A percentile compares a stretch with the other conserved stretches of the same genome.
Evolutionary conservation across 1,140 invertebrate genomes (phyloP).

Genomic region (Danaus melanippus): DNA sequence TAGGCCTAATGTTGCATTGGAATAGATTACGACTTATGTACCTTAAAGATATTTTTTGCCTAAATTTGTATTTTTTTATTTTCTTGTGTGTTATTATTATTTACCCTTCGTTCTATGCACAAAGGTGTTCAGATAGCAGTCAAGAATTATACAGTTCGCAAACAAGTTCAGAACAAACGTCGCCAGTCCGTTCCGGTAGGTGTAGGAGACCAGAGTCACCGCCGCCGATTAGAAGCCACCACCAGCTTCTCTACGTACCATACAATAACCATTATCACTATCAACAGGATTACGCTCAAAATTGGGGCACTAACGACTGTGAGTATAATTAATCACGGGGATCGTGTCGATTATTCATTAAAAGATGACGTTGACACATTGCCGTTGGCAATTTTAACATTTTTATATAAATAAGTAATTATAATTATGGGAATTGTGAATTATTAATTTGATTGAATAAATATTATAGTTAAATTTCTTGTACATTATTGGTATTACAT

Average conservation of each 20-base stretch:
- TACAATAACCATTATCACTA: constrained; percentile 74
- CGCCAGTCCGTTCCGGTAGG: constrained; percentile 47
- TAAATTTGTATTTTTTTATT: too few species aligned
- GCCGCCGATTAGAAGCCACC: constrained; percentile 76
- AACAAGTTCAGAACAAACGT: constrained; percentile 59
- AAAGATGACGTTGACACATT: too few species aligned
- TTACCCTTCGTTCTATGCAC: too few species aligned
- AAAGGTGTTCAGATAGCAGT: constrained; percentile 63
- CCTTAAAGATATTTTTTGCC: too few species aligned
- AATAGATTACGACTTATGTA: too few species aligned
- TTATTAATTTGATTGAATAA: background rate
- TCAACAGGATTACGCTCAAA: constrained; percentile 45
- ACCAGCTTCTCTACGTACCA: constrained; percentile 83
- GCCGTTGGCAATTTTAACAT: too few species aligned
- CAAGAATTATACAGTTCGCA: constrained; percentile 63
- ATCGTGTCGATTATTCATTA: too few species aligned
- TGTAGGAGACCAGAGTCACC: constrained; percentile 76
- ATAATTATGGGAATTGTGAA: background rate
- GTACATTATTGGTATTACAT: too few species aligned
- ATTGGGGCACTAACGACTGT: constrained; percentile 53
- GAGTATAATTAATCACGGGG: constrained; percentile 16
- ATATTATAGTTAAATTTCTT: constrained; percentile 5
- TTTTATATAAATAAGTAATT: too few species aligned
- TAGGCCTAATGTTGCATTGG: too few species aligned
- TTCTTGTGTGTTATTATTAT: too few species aligned